Percentiles rank a stretch among this genome's conserved stretches.
phyloP scores from a whole-genome alignment of 2,888 invertebrate genomes.

The Lithophane leautieri region DNA sequence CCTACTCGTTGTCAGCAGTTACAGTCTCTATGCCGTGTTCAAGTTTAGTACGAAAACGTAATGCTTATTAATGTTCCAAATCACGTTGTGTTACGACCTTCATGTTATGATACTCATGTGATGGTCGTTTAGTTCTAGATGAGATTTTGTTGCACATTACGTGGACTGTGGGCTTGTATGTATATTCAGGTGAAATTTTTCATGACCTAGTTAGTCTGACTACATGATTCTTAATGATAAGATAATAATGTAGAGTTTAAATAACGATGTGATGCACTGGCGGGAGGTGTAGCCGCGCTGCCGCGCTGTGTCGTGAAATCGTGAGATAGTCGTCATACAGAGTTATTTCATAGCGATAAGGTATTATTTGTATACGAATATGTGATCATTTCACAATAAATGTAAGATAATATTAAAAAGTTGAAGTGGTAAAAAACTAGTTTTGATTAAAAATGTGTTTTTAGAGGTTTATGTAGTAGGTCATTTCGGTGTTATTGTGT shows the following conservation, averaged over 20 bases:
- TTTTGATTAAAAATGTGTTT: conserved; percentile 24
- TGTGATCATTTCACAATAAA: conserved; percentile 56
- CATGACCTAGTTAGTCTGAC: conserved; percentile 62
- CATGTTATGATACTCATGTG: conserved; percentile 43
- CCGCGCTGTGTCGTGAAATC: conserved; percentile 40
- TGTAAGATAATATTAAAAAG: conserved; percentile 39
- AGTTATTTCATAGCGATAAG: conserved; percentile 56
- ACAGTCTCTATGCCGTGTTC: conserved; percentile 41
- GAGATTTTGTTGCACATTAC: conserved; percentile 39
- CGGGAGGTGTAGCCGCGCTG: conserved; percentile 41
- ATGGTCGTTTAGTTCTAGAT: conserved; percentile 32
- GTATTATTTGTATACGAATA: conserved; percentile 50
- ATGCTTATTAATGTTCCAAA: conserved; percentile 36
- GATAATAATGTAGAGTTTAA: conserved; percentile 53
- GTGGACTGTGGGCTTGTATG: background rate
- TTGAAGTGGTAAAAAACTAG: conserved; percentile 25
- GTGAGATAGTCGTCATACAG: conserved; percentile 49
- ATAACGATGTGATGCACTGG: conserved; percentile 26
- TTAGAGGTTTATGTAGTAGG: conserved; percentile 3
- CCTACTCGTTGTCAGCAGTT: conserved; percentile 41
- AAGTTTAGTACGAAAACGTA: conserved; percentile 42
- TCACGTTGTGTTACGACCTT: conserved; percentile 48
- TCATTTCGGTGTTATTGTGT: conserved; percentile 21
- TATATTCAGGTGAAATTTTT: conserved; percentile 50
- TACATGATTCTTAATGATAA: conserved; percentile 61